These are phyloP conservation scores for Lamellibrachia luymesi DNA, from an alignment of 1,140 invertebrate genomes.

Conservation along the genomic window DNA sequence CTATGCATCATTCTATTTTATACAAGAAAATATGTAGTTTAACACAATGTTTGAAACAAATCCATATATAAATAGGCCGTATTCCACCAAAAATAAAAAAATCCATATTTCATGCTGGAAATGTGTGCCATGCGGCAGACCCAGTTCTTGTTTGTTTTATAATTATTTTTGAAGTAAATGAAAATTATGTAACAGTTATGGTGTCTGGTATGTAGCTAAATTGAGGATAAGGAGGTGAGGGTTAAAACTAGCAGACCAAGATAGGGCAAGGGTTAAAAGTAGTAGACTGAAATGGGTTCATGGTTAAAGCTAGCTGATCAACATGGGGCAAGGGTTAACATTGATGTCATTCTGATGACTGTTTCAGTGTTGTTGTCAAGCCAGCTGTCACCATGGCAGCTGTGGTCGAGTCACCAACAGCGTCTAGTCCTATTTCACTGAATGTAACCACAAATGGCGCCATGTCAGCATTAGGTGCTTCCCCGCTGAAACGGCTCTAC, in stretches of 20 bases:
- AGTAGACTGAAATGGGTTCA: not conserved
- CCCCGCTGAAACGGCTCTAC: conserved; percentile 63
- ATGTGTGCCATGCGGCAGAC: no score
- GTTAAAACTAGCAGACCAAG: not conserved
- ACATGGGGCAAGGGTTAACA: not conserved
- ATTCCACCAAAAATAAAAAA: no score
- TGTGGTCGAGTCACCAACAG: conserved; percentile 24
- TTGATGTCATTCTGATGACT: not conserved
- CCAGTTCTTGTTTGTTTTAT: no score
- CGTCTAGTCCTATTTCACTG: conserved; percentile 22
- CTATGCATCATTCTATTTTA: no score
- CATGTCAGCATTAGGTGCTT: conserved; percentile 25
- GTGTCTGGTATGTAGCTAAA: no score
- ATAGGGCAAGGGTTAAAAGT: not conserved
- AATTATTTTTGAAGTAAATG: no score
- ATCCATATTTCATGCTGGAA: no score
- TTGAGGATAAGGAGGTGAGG: not conserved
- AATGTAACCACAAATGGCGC: not conserved
- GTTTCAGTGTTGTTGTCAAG: not conserved
- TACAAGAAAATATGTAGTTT: no score
- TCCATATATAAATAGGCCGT: no score
- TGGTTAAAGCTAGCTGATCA: not conserved
- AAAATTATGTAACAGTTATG: no score
- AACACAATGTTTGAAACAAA: no score
- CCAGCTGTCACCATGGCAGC: conserved; percentile 29